These are phyloP conservation scores for Plebejus melissa DNA, from an alignment of 2,888 invertebrate species.

Conservation along the genomic window DNA sequence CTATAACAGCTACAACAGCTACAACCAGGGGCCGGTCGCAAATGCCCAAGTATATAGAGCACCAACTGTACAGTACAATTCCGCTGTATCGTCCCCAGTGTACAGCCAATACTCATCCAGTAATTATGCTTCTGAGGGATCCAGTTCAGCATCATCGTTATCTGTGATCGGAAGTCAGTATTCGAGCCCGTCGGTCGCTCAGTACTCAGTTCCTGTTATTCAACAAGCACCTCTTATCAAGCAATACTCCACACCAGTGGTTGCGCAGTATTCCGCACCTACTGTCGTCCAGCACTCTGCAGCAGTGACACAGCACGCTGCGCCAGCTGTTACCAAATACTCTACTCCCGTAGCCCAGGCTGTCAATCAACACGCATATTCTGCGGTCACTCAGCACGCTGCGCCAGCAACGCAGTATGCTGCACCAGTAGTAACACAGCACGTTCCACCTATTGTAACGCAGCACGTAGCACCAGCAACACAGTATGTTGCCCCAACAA, in stretches of 20 bases:
- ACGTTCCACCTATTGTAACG: conserved; percentile 38
- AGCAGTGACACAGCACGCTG: conserved; percentile 33
- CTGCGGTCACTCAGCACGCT: conserved; percentile 36
- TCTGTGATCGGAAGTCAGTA: conserved; percentile 31
- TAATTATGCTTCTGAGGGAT: conserved; percentile 30
- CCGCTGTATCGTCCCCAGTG: conserved; percentile 31
- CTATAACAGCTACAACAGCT: conserved; percentile 36
- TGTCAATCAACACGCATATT: conserved; percentile 40
- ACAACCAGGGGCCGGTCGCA: conserved; percentile 37
- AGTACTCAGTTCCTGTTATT: background rate
- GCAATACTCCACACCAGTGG: conserved; percentile 8
- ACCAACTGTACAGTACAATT: conserved; percentile 37
- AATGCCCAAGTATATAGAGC: conserved; percentile 41
- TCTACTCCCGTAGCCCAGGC: conserved; percentile 41
- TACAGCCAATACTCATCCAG: conserved; percentile 31
- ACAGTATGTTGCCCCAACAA: conserved; percentile 33
- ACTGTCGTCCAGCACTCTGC: conserved; percentile 40
- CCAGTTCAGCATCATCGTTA: conserved; percentile 28
- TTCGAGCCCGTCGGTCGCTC: conserved; percentile 16
- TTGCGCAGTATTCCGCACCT: conserved; percentile 33
- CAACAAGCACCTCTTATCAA: conserved; percentile 1
- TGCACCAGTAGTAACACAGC: conserved; percentile 41
- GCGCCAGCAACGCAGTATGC: conserved; percentile 41
- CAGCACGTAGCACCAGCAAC: conserved; percentile 40
- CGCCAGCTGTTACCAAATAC: conserved; percentile 38